phyloP scores from a whole-genome alignment of 92 coral and sea anemone genomes.

The Virgularia gustaviana region DNA sequence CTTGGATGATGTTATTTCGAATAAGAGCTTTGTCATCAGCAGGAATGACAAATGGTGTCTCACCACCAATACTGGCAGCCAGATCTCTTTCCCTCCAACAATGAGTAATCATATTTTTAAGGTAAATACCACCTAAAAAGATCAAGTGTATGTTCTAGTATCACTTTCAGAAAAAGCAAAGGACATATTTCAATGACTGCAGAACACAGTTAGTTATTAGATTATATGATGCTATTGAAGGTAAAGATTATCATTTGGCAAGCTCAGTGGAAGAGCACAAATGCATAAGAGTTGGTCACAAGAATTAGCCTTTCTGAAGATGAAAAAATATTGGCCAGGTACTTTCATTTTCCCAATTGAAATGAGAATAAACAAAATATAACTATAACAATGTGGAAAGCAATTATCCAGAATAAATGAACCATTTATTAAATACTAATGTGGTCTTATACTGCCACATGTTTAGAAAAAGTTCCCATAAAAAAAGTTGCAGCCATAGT shows the following conservation, averaged over 20 bases:
- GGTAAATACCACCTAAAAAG: slow-evolving; percentile 78
- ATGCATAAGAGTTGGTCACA: not conserved
- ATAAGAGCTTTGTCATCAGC: slow-evolving; percentile 80
- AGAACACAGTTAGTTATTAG: not conserved
- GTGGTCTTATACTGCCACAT: no score
- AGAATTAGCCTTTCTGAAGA: no score
- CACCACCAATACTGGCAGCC: slow-evolving; percentile 61
- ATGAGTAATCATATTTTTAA: slow-evolving; percentile 87
- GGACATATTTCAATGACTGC: not conserved
- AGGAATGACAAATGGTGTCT: slow-evolving; percentile 66
- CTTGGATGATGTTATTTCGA: slow-evolving; percentile 81
- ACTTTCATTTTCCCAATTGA: no score
- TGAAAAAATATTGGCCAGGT: no score
- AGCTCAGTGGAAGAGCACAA: not conserved
- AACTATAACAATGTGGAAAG: no score
- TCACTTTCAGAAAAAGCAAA: not conserved
- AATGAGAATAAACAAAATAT: no score
- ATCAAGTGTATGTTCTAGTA: not conserved
- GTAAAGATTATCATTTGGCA: no score
- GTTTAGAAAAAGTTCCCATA: no score
- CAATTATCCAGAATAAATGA: no score
- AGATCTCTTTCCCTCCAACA: slow-evolving; percentile 92
- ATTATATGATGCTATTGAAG: not conserved
- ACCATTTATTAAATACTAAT: no score
- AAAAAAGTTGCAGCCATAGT: no score